Evolutionary conservation across 2,888 invertebrate species (phyloP).

Genomic region (Strigamia transsilvanica): DNA sequence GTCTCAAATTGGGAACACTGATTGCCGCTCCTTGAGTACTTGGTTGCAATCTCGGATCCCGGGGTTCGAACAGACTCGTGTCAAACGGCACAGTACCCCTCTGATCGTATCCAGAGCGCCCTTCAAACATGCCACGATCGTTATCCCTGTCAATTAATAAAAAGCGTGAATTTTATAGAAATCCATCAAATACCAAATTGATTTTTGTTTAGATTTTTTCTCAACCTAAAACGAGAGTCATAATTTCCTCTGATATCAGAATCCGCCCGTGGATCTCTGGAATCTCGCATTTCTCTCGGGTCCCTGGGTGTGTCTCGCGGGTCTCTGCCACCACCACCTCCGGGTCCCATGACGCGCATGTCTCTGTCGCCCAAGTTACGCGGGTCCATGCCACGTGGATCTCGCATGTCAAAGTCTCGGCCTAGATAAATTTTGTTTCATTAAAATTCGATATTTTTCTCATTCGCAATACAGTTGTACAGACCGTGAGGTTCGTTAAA

Average conservation of each 20-base stretch:
- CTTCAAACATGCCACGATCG: conserved; percentile 30
- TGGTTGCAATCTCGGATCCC: conserved; percentile 37
- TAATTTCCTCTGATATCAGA: conserved; percentile 50
- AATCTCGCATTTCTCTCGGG: conserved; percentile 57
- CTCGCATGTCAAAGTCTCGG: conserved; percentile 51
- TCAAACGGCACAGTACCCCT: neutral
- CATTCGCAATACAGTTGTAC: neutral
- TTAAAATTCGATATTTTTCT: neutral
- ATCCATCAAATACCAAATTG: too few relatives aligned
- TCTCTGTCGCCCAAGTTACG: conserved; percentile 73
- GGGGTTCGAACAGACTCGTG: conserved; percentile 7
- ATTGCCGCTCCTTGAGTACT: neutral
- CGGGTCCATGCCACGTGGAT: conserved; percentile 41
- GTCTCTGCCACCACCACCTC: conserved; percentile 53
- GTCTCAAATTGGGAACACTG: conserved; percentile 15
- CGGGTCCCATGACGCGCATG: conserved; percentile 70
- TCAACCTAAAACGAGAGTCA: conserved; percentile 53
- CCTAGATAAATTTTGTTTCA: neutral
- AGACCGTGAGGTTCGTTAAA: conserved; percentile 16
- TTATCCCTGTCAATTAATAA: conserved; percentile 14
- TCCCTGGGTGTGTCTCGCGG: conserved; percentile 58
- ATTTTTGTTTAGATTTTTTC: too few relatives aligned
- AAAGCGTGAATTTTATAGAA: neutral
- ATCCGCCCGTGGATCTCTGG: conserved; percentile 54
- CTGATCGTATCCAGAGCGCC: conserved; percentile 17